phyloP scores from a whole-genome alignment of 2,888 invertebrate genomes.

The Dysmachus trigonus region DNA sequence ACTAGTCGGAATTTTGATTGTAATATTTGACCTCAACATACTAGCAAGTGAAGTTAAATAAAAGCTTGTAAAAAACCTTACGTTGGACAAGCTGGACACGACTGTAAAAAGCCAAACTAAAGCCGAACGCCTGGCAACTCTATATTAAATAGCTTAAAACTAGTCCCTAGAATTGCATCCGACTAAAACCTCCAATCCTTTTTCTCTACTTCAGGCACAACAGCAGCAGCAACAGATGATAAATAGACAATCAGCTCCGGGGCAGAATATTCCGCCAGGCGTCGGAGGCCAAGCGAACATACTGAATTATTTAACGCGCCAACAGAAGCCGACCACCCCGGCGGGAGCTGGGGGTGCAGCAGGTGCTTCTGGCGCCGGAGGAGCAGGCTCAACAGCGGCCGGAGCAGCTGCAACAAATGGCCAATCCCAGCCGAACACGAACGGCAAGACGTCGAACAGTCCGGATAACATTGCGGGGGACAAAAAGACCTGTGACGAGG shows the following conservation, averaged over 20 bases:
- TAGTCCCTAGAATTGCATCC: not conserved
- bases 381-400: constrained; percentile 46
- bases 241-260: not conserved
- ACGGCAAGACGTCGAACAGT: constrained; percentile 55
- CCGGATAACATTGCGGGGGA: constrained; percentile 49
- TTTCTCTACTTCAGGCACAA: not conserved
- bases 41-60: no score
- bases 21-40: no score
- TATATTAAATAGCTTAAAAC: not conserved
- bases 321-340: constrained; percentile 55
- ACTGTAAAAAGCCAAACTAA: no score
- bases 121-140: no score
- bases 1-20: no score
- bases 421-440: constrained; percentile 61
- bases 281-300: constrained; percentile 68
- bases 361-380: not conserved
- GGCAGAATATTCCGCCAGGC: not conserved
- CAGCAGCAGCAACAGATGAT: constrained; percentile 45
- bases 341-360: constrained; percentile 56
- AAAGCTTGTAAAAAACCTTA: no score
- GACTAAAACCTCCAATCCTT: not conserved
- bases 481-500: constrained; percentile 70
- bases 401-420: constrained; percentile 51
- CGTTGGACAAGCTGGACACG: no score
- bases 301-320: constrained; percentile 70